Percentiles rank a stretch among this genome's conserved stretches.
phyloP scores from a whole-genome alignment of 2,113 vertebrate genomes.

The Actinemys pallida region DNA sequence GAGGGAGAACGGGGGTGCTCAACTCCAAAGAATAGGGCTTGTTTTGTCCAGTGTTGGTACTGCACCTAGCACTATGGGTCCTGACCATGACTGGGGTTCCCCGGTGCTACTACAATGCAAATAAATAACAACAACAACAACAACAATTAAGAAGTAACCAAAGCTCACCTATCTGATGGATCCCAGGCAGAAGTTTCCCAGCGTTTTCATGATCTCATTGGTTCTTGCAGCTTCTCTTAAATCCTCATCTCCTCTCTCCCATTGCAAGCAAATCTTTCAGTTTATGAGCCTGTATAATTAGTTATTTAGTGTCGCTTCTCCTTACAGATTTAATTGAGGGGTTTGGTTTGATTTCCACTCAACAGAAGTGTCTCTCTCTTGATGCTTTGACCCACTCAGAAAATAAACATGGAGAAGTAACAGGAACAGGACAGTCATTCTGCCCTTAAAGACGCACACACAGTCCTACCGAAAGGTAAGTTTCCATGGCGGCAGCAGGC shows the following conservation, averaged over 20 bases:
- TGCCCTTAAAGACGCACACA: too few relatives aligned
- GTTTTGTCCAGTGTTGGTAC: neutral
- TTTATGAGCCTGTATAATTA: neutral
- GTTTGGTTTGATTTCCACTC: neutral
- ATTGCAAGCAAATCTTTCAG: too few relatives aligned
- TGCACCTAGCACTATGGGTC: neutral
- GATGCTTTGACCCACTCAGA: neutral
- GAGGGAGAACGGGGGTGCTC: neutral
- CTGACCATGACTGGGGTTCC: neutral
- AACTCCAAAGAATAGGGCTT: neutral
- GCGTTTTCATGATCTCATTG: neutral
- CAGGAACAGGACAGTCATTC: neutral
- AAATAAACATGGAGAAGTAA: neutral
- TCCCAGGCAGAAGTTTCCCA: neutral
- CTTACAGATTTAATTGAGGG: accelerated
- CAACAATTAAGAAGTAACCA: neutral
- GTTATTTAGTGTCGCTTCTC: neutral
- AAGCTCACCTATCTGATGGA: neutral
- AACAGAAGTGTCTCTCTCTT: neutral
- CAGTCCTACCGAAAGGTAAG: neutral
- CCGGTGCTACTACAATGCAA: too few relatives aligned
- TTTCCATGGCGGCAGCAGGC: neutral
- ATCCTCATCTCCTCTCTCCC: neutral
- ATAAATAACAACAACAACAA: neutral
- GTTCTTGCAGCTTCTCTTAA: neutral